A percentile compares a stretch with the other conserved stretches of the same genome.
phyloP scores from a whole-genome alignment of 2,797 vertebrate genomes.

The Melanotaenia parkinsoni region DNA sequence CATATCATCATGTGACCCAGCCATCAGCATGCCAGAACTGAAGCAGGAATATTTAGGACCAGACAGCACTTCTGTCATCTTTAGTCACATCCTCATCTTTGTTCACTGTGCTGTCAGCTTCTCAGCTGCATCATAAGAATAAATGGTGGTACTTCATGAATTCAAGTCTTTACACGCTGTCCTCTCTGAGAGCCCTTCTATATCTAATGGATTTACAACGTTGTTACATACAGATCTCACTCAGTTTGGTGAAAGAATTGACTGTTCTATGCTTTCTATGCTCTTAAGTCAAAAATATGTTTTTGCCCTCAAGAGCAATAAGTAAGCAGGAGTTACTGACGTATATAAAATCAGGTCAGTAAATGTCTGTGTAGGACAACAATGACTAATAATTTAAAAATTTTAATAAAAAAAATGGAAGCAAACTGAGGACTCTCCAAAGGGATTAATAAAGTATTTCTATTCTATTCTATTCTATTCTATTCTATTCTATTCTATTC shows the following conservation, averaged over 20 bases:
- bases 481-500: too few relatives aligned
- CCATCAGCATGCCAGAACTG: neutral
- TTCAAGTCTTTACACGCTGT: neutral
- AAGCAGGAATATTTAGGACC: neutral
- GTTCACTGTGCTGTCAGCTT: neutral
- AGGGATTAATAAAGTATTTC: too few relatives aligned
- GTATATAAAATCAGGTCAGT: neutral
- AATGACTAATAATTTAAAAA: neutral
- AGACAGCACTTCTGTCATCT: neutral
- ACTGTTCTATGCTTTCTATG: neutral
- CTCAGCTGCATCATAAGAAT: neutral
- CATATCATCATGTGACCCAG: slow-evolving; percentile 15
- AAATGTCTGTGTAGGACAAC: neutral
- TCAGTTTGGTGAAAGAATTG: neutral
- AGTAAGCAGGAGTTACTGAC: neutral
- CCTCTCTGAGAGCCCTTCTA: neutral
- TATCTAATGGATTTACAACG: neutral
- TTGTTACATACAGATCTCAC: neutral
- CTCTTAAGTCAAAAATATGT: neutral
- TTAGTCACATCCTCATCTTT: neutral
- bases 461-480: too few relatives aligned
- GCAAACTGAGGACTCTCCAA: too few relatives aligned
- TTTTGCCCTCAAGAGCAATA: neutral
- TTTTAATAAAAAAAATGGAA: neutral
- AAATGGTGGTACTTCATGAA: neutral